Evolutionary conservation across 2,113 vertebrate genomes (phyloP).

Genomic region (Astur gentilis): DNA sequence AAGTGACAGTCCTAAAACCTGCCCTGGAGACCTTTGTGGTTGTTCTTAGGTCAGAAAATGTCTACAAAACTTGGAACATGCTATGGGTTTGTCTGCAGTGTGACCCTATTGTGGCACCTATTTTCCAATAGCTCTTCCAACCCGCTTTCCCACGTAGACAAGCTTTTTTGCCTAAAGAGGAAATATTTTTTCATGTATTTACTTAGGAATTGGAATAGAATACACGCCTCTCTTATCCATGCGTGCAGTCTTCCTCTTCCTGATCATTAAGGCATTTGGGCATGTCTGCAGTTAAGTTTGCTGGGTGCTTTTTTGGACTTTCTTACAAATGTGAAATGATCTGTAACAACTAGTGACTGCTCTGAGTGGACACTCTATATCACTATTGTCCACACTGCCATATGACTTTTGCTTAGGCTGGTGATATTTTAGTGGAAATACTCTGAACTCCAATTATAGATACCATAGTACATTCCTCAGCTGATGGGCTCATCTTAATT

Average conservation of each 20-base stretch:
- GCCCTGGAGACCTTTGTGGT: neutral
- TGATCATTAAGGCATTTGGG: neutral
- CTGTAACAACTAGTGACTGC: neutral
- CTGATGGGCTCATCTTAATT: neutral
- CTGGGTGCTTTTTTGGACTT: neutral
- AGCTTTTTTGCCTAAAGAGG: neutral
- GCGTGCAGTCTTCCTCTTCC: neutral
- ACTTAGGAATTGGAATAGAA: neutral
- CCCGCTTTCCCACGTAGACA: neutral
- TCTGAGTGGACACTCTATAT: neutral
- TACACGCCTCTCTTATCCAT: neutral
- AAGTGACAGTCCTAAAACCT: neutral
- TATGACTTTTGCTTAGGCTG: neutral
- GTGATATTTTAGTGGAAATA: neutral
- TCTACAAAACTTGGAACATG: neutral
- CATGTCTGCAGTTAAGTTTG: neutral
- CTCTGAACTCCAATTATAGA: neutral
- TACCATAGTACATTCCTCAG: neutral
- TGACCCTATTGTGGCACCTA: neutral
- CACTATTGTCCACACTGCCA: accelerated
- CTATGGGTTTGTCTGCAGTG: neutral
- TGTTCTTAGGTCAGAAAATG: neutral
- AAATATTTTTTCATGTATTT: neutral
- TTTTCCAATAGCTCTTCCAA: neutral
- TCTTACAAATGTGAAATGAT: neutral